These are phyloP conservation scores for Brachyhypopomus gauderio DNA, from an alignment of 2,113 vertebrate genomes.

Conservation along the genomic window DNA sequence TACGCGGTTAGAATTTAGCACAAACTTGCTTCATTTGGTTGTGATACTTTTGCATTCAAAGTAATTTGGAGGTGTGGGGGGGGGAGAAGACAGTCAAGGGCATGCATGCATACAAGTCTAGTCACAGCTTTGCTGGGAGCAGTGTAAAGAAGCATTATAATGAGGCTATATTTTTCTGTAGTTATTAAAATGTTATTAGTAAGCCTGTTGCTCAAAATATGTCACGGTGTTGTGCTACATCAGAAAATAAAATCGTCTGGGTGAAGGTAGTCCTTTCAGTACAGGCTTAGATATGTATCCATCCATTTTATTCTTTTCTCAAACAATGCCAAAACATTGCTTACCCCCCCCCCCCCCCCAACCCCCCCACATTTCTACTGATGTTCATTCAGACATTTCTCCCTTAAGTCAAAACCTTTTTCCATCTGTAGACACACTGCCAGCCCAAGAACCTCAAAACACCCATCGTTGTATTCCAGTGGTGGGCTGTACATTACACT, in stretches of 20 bases:
- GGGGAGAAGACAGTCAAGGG: not conserved
- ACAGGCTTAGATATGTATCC: not conserved
- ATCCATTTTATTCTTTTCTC: not conserved
- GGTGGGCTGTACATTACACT: not conserved
- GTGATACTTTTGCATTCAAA: constrained; percentile 7
- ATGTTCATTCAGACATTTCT: not conserved
- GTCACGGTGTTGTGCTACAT: not conserved
- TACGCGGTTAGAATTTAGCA: constrained; percentile 47
- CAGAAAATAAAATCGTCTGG: not conserved
- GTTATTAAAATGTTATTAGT: not conserved
- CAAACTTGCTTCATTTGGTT: not conserved
- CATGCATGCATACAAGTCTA: constrained; percentile 2
- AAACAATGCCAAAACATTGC: not conserved
- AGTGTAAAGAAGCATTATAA: not conserved
- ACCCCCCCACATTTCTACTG: not conserved
- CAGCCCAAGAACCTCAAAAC: too few relatives aligned
- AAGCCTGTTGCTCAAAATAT: not conserved
- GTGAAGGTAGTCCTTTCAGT: not conserved
- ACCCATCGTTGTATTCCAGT: not conserved
- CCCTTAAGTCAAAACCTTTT: too few relatives aligned
- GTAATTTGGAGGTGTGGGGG: not conserved
- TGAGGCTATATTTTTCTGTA: not conserved
- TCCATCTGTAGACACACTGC: too few relatives aligned
- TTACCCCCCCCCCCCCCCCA: too few relatives aligned
- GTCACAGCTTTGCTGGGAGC: not conserved